These are phyloP conservation scores for Antigone vipio DNA, from an alignment of 2,113 vertebrate genomes.

Conservation along the genomic window DNA sequence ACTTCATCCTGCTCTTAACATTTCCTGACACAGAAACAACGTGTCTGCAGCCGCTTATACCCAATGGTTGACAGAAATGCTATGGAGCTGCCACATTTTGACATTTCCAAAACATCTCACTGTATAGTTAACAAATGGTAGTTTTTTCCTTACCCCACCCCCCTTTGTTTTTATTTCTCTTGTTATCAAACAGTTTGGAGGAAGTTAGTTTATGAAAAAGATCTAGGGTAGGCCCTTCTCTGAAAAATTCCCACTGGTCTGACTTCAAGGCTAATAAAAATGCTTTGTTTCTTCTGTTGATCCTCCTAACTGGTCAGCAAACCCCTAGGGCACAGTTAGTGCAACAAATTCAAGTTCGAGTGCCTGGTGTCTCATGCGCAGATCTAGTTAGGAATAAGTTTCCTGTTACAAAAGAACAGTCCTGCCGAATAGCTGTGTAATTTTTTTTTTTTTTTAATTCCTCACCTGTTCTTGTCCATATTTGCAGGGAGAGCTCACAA, in stretches of 20 bases:
- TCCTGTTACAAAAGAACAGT: neutral
- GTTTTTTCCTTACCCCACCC: neutral
- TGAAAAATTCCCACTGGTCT: conserved; percentile 42
- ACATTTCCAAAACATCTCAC: neutral
- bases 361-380: neutral
- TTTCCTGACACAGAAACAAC: neutral
- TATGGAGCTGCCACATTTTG: neutral
- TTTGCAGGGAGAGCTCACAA: neutral
- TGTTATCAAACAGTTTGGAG: neutral
- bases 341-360: neutral
- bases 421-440: neutral
- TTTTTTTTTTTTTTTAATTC: neutral
- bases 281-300: conserved; percentile 62
- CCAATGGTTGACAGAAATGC: neutral
- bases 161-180: neutral
- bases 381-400: neutral
- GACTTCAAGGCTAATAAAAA: conserved; percentile 69
- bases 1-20: neutral
- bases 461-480: neutral
- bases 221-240: neutral
- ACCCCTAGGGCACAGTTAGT: conserved; percentile 31
- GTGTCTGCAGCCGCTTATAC: neutral
- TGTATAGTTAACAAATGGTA: neutral
- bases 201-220: conserved; percentile 53
- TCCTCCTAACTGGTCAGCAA: conserved; percentile 48